Percentiles rank a stretch among this genome's conserved stretches.
Conservation (phyloP, 2,797 vertebrate genomes). For the Fratercula arctica region DNA sequence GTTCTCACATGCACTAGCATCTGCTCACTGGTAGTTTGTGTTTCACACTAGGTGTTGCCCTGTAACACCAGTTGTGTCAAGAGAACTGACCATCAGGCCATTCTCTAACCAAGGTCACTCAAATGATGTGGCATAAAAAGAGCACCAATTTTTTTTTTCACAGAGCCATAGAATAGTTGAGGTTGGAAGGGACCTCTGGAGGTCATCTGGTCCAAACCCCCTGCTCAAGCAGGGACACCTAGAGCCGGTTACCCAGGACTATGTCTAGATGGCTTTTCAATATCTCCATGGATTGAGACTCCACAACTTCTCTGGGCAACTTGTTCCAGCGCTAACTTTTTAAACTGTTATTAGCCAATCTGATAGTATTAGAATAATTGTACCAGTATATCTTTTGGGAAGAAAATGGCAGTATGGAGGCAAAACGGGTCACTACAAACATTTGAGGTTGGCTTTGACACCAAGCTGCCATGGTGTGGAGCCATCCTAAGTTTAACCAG, state of each 20-base stretch:
- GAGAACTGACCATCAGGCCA: not conserved
- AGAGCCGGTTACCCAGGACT: accelerated
- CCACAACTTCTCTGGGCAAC: not conserved
- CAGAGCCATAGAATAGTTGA: not conserved
- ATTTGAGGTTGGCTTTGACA: not conserved
- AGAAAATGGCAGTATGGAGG: not conserved
- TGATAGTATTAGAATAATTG: not conserved
- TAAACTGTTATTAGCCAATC: not conserved
- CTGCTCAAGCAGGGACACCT: not conserved
- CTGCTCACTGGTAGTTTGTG: not conserved
- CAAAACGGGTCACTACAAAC: not conserved
- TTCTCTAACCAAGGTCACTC: not conserved
- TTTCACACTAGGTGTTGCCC: not conserved
- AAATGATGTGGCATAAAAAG: not conserved
- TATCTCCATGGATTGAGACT: not conserved
- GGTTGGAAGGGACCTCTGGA: not conserved
- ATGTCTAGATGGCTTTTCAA: not conserved
- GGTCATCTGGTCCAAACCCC: accelerated
- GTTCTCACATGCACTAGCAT: not conserved
- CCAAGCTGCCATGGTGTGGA: not conserved
- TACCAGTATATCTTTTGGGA: not conserved
- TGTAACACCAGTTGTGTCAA: not conserved
- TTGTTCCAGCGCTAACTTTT: not conserved
- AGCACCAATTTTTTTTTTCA: not conserved
- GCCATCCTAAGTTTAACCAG: not conserved